These are phyloP conservation scores for Trinectes maculatus DNA, from an alignment of 2,113 vertebrate species.

Conservation along the genomic window DNA sequence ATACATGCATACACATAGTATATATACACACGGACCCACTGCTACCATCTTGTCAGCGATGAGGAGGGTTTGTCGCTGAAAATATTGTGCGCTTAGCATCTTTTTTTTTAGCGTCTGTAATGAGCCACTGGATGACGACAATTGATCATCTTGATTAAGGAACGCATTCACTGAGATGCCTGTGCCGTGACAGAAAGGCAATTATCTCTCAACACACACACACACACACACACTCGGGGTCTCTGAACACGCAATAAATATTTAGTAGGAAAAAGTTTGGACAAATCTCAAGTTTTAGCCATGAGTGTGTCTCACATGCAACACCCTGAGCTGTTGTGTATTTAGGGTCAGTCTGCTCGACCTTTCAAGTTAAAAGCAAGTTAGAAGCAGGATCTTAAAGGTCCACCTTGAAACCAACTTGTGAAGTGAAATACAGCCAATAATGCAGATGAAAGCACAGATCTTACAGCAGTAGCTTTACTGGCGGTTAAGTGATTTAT, in stretches of 20 bases:
- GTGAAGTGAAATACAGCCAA: not conserved
- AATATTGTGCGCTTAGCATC: conserved; percentile 6
- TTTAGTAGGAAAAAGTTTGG: conserved; percentile 21
- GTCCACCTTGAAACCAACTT: not conserved
- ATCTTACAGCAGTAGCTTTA: not conserved
- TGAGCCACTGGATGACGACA: conserved; percentile 27
- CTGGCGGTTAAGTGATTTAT: conserved; percentile 9
- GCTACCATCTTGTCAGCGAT: conserved; percentile 34
- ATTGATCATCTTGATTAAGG: conserved; percentile 28
- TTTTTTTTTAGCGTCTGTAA: conserved; percentile 1
- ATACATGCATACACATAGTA: too few species aligned
- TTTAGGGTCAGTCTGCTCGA: conserved; percentile 10
- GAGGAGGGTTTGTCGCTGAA: conserved; percentile 13
- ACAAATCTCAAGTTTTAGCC: conserved; percentile 29
- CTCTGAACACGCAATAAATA: conserved; percentile 17
- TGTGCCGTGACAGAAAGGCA: conserved; percentile 30
- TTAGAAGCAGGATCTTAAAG: too few species aligned
- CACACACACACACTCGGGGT: not conserved
- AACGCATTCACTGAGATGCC: conserved; percentile 30
- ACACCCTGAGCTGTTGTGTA: conserved; percentile 18
- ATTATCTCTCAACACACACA: conserved; percentile 10
- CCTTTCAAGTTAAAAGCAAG: conserved; percentile 10
- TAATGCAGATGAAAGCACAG: not conserved
- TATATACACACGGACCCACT: conserved; percentile 30
- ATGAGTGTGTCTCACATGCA: not conserved